phyloP scores from a whole-genome alignment of 2,113 vertebrate genomes.

The Rhegmatorhina hoffmannsi region DNA sequence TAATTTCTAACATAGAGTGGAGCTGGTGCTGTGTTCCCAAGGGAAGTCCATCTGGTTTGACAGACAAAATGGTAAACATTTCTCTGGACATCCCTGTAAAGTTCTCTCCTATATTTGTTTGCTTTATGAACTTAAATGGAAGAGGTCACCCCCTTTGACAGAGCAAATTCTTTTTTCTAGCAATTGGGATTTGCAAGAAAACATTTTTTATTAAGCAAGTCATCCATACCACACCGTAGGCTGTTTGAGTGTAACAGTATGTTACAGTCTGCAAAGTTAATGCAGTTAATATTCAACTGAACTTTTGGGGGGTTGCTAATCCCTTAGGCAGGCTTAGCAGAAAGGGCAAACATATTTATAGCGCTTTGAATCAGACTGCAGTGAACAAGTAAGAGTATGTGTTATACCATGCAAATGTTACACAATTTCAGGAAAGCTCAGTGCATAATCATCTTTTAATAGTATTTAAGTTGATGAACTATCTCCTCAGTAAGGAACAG shows the following conservation, averaged over 20 bases:
- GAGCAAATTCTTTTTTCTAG: slow-evolving; percentile 34
- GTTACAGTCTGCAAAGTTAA: slow-evolving; percentile 75
- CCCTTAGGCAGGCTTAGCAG: slow-evolving; percentile 80
- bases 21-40: not conserved
- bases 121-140: not conserved
- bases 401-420: slow-evolving; percentile 71
- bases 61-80: not conserved
- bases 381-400: slow-evolving; percentile 76
- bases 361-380: slow-evolving; percentile 83
- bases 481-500: not conserved
- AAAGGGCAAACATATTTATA: slow-evolving; percentile 95
- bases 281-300: slow-evolving; percentile 80
- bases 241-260: slow-evolving; percentile 68
- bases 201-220: slow-evolving; percentile 68
- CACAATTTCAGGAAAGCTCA: slow-evolving; percentile 66
- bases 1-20: not conserved
- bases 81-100: not conserved
- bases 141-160: slow-evolving; percentile 20
- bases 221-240: slow-evolving; percentile 65
- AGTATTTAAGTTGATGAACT: slow-evolving; percentile 16
- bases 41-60: not conserved
- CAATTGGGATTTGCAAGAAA: slow-evolving; percentile 43
- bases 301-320: slow-evolving; percentile 85
- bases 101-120: not conserved
- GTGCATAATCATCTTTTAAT: slow-evolving; percentile 57